Conservation (phyloP, 2,888 invertebrate species). For the Xestia xanthographa region DNA sequence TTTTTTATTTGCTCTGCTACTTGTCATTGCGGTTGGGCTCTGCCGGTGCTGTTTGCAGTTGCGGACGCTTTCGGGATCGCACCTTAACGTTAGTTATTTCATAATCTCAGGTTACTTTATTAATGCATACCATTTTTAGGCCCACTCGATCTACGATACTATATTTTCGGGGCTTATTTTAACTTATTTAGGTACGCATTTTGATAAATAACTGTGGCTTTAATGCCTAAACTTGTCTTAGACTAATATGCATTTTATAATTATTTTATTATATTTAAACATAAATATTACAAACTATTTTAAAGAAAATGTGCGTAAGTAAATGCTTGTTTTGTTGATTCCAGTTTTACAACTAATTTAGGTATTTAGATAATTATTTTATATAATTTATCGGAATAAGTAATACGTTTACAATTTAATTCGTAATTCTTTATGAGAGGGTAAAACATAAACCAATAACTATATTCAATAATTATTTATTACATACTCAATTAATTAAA, state of each 20-base stretch:
- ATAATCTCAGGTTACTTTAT: not conserved
- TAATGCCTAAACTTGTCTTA: constrained; percentile 18
- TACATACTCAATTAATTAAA: constrained; percentile 27
- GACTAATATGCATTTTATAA: constrained; percentile 19
- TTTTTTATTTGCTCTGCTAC: not conserved
- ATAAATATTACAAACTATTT: constrained; percentile 25
- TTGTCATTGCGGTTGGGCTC: not conserved
- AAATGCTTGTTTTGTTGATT: constrained; percentile 33
- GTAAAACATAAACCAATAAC: not conserved
- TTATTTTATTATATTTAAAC: constrained; percentile 17
- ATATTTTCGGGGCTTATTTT: constrained; percentile 15
- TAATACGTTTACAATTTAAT: constrained; percentile 9
- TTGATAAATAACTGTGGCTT: constrained; percentile 33
- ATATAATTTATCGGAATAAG: constrained; percentile 12
- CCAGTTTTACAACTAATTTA: constrained; percentile 9
- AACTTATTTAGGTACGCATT: constrained; percentile 7
- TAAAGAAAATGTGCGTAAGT: constrained; percentile 57
- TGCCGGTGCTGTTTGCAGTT: not conserved
- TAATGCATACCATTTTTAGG: constrained; percentile 14
- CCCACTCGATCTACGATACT: constrained; percentile 8
- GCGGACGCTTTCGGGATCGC: not conserved
- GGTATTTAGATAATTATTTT: not conserved
- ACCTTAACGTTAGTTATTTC: not conserved
- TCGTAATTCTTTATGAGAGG: constrained; percentile 7
- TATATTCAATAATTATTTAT: constrained; percentile 1